Evolutionary conservation across 1,140 invertebrate species (phyloP).

Genomic region (Varroa destructor): DNA sequence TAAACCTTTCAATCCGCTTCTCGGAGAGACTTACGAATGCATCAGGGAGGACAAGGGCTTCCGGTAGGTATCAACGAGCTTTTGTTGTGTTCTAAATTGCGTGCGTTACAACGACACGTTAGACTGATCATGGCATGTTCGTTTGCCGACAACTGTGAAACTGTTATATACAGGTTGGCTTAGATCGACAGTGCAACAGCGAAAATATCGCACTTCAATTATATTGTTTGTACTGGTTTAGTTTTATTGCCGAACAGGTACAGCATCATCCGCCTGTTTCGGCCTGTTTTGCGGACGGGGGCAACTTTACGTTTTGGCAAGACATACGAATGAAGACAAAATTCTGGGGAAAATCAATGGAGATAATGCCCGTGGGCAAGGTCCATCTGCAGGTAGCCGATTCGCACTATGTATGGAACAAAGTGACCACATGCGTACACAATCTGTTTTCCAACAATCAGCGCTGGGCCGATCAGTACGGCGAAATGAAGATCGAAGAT

Average conservation of each 20-base stretch:
- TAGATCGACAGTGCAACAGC: too few species aligned
- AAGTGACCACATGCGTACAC: constrained; percentile 74
- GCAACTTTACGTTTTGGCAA: constrained; percentile 65
- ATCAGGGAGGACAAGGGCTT: constrained; percentile 61
- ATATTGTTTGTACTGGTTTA: constrained; percentile 18
- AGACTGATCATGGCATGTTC: background rate
- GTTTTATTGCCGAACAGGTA: constrained; percentile 56
- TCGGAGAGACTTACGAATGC: constrained; percentile 73
- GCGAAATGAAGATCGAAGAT: constrained; percentile 57
- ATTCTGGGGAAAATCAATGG: constrained; percentile 82
- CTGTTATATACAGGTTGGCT: too few species aligned
- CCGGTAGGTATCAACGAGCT: constrained; percentile 39
- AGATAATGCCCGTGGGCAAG: constrained; percentile 63
- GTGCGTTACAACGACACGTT: too few species aligned
- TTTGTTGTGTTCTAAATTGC: background rate
- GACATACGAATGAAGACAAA: constrained; percentile 66
- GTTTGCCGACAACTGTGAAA: background rate
- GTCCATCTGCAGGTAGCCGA: constrained; percentile 39
- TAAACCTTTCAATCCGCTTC: constrained; percentile 74
- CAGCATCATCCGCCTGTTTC: constrained; percentile 73
- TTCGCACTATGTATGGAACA: constrained; percentile 65
- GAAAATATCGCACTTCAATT: too few species aligned
- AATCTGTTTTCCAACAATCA: constrained; percentile 62
- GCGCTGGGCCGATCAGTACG: constrained; percentile 72
- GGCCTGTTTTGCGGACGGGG: constrained; percentile 61